These are phyloP conservation scores for Tetraodon nigroviridis DNA, from an alignment of 2,113 vertebrate genomes.

Conservation along the genomic window DNA sequence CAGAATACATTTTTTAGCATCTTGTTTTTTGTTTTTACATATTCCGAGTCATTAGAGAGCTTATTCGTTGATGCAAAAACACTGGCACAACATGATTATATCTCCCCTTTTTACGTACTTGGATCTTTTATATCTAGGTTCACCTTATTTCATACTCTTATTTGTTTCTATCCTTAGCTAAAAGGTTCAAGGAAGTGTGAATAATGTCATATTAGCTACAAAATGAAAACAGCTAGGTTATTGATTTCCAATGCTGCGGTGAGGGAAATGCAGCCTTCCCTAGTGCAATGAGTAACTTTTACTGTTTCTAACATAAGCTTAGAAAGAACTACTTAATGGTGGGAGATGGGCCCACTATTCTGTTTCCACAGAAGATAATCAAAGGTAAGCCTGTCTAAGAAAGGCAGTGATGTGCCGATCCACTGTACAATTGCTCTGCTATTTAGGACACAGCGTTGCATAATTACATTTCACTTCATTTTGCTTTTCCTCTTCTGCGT, in stretches of 20 bases:
- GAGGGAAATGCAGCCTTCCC: too few relatives aligned
- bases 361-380: conserved; percentile 10
- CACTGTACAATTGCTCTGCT: conserved; percentile 8
- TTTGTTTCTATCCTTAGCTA: too few relatives aligned
- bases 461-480: conserved; percentile 55
- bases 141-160: too few relatives aligned
- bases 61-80: background rate
- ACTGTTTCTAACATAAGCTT: background rate
- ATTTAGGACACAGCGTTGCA: conserved; percentile 18
- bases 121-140: too few relatives aligned
- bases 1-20: background rate
- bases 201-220: too few relatives aligned
- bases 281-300: too few relatives aligned
- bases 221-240: too few relatives aligned
- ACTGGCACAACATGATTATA: background rate
- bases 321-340: conserved; percentile 27
- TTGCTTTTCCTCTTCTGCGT: conserved; percentile 47
- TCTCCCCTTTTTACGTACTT: too few relatives aligned
- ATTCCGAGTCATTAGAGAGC: background rate
- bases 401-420: conserved; percentile 12
- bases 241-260: too few relatives aligned
- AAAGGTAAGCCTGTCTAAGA: conserved; percentile 13
- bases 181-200: too few relatives aligned
- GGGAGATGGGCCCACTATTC: background rate
- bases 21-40: background rate